phyloP scores from a whole-genome alignment of 2,888 invertebrate genomes.

The Chelonus formosanus region DNA sequence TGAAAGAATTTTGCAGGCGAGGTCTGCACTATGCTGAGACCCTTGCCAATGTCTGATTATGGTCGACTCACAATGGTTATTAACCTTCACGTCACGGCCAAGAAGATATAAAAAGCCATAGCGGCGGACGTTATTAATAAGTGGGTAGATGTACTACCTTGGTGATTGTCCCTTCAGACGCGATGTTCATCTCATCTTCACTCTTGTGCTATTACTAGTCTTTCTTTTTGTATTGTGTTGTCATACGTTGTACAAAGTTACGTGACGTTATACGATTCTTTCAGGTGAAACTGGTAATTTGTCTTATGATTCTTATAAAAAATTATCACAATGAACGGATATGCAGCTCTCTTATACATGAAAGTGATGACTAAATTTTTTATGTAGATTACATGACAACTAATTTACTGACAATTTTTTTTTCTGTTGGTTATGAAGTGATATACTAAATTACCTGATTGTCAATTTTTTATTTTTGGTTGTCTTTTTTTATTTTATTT shows the following conservation, averaged over 20 bases:
- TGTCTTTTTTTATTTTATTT: no score
- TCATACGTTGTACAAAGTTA: conserved; percentile 23
- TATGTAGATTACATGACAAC: no score
- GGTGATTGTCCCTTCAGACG: conserved; percentile 37
- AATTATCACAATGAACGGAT: background rate
- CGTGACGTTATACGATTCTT: conserved; percentile 10
- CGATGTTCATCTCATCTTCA: conserved; percentile 30
- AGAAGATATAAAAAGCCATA: conserved; percentile 34
- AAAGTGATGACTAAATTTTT: no score
- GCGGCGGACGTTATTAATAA: conserved; percentile 44
- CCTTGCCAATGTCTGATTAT: conserved; percentile 31
- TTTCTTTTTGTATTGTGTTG: conserved; percentile 18
- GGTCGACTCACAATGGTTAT: conserved; percentile 53
- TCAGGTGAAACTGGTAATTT: conserved; percentile 33
- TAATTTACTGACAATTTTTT: no score
- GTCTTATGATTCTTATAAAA: conserved; percentile 37
- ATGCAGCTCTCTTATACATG: no score
- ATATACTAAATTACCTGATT: no score
- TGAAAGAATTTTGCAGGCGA: conserved; percentile 57
- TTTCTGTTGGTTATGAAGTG: no score
- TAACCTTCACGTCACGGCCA: conserved; percentile 54
- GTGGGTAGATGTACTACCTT: conserved; percentile 40
- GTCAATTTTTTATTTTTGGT: no score
- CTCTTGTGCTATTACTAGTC: conserved; percentile 19
- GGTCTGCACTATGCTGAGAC: conserved; percentile 32